Conservation (phyloP, 2,888 invertebrate species). For the Gisinianus flammeolus region DNA sequence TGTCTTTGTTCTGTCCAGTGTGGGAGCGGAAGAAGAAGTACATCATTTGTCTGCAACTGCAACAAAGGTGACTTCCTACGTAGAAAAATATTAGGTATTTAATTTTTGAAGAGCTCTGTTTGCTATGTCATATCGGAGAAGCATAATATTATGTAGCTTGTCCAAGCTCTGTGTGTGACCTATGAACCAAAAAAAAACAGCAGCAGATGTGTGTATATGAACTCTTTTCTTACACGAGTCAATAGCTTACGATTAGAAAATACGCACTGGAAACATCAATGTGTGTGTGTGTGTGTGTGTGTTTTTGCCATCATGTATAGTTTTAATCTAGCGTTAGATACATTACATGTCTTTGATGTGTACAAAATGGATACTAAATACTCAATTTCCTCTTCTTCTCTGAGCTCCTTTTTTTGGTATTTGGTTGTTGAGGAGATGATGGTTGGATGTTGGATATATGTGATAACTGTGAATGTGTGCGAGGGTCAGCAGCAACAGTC, state of each 20-base stretch:
- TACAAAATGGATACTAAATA: no score
- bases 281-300: no score
- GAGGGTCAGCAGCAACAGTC: not conserved
- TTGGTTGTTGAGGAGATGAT: no score
- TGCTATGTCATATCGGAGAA: not conserved
- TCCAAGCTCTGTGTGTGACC: not conserved
- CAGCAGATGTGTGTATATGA: not conserved
- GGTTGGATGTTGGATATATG: not conserved
- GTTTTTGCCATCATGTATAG: no score
- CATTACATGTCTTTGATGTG: no score
- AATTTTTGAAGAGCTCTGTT: not conserved
- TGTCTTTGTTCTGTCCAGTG: not conserved
- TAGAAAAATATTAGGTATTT: not conserved
- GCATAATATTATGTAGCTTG: not conserved
- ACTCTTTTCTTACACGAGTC: not conserved
- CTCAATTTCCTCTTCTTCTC: not conserved
- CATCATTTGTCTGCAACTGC: not conserved
- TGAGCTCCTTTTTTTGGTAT: not conserved
- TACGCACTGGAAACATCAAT: not conserved
- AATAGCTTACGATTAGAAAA: not conserved
- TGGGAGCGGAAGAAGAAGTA: not conserved
- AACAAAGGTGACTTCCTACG: not conserved
- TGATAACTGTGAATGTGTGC: not conserved
- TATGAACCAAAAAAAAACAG: not conserved
- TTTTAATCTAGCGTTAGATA: constrained; percentile 11